Conservation (phyloP, 2,888 invertebrate genomes). For the Apocheima hispidaria region DNA sequence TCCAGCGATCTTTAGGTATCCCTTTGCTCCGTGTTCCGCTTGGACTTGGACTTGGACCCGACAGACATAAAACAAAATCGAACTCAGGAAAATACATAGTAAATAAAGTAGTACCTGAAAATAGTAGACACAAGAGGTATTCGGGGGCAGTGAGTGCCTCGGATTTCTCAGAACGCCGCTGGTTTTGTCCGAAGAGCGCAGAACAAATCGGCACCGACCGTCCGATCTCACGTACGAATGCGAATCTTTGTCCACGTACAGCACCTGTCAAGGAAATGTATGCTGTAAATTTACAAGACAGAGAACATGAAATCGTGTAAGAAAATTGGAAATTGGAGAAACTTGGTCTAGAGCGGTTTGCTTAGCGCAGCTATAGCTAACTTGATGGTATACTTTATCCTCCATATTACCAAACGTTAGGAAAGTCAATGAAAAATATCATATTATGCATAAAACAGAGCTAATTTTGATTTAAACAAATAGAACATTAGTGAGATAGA, state of each 20-base stretch:
- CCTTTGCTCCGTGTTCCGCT: background rate
- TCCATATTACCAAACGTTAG: no score
- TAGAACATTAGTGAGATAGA: no score
- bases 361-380: background rate
- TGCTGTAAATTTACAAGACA: slow-evolving; percentile 26
- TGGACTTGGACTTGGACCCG: background rate
- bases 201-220: slow-evolving; percentile 91
- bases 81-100: background rate
- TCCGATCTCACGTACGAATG: slow-evolving; percentile 91
- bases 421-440: no score
- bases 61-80: background rate
- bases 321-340: background rate
- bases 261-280: slow-evolving; percentile 80
- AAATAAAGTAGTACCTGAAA: slow-evolving; percentile 81
- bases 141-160: slow-evolving; percentile 91
- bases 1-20: no score
- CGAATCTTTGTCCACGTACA: slow-evolving; percentile 91
- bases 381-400: background rate
- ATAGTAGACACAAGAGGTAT: slow-evolving; percentile 93
- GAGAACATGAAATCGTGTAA: background rate
- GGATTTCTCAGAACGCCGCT: slow-evolving; percentile 92
- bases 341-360: background rate
- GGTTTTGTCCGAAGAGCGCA: slow-evolving; percentile 90
- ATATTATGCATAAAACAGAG: no score
- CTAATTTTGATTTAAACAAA: no score